Conservation (phyloP, 2,888 invertebrate genomes). For the Pristionchus fissidentatus region DNA sequence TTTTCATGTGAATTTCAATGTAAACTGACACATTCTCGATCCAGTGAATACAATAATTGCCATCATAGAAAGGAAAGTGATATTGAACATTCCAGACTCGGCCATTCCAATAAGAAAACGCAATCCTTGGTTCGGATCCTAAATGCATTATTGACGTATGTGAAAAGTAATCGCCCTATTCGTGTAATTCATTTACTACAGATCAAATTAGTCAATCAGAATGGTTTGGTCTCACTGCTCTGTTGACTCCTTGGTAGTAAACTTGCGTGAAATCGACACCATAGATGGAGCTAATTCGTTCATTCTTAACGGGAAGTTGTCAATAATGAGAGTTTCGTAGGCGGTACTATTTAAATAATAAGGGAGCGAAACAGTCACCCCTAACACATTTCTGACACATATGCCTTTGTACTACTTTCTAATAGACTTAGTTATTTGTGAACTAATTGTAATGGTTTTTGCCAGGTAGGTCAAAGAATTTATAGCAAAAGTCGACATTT, state of each 20-base stretch:
- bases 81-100: slow-evolving; percentile 14
- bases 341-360: no score
- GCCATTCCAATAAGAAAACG: slow-evolving; percentile 5
- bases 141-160: neutral
- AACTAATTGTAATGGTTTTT: no score
- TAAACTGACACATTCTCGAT: slow-evolving; percentile 13
- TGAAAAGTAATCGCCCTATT: neutral
- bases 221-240: neutral
- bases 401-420: no score
- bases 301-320: slow-evolving; percentile 7
- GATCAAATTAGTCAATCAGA: neutral
- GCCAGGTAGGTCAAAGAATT: no score
- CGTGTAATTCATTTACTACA: neutral
- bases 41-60: neutral
- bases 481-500: no score
- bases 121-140: neutral
- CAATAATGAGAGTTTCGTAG: neutral
- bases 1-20: neutral
- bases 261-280: neutral
- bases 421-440: no score
- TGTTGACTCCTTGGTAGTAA: slow-evolving; percentile 27
- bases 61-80: neutral
- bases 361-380: no score
- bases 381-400: no score
- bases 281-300: neutral